Conservation (phyloP, 2,113 vertebrate genomes). For the Heliornis fulica region DNA sequence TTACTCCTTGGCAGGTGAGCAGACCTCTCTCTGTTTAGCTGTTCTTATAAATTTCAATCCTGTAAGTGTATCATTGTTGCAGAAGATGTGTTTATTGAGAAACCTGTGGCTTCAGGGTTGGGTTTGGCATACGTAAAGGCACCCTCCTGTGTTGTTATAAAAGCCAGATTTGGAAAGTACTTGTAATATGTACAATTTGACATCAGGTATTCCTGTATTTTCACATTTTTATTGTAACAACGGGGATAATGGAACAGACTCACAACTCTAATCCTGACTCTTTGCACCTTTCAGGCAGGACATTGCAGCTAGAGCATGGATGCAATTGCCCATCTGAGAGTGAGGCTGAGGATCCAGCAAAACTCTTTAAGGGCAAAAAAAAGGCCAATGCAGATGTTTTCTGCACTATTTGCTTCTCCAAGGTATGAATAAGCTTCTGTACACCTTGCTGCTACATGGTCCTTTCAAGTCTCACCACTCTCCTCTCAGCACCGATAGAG, state of each 20-base stretch:
- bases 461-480: not conserved
- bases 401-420: not conserved
- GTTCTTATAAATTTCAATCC: conserved; percentile 22
- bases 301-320: not conserved
- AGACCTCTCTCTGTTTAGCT: not conserved
- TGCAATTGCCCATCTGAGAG: not conserved
- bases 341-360: not conserved
- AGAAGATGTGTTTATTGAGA: conserved; percentile 32
- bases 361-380: not conserved
- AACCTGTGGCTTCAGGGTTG: not conserved
- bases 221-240: not conserved
- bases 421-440: not conserved
- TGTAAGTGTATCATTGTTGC: not conserved
- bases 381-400: not conserved
- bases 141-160: not conserved
- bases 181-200: not conserved
- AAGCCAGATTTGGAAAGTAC: conserved; percentile 18
- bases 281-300: not conserved
- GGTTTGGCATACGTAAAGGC: not conserved
- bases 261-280: not conserved
- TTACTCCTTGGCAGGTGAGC: conserved; percentile 35
- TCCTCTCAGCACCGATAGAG: not conserved
- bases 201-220: not conserved
- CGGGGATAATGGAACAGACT: not conserved
- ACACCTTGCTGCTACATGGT: not conserved